A percentile compares a stretch with the other conserved stretches of the same genome.
Evolutionary conservation across 2,888 invertebrate species (phyloP).

Genomic region (Ligdia adustata): DNA sequence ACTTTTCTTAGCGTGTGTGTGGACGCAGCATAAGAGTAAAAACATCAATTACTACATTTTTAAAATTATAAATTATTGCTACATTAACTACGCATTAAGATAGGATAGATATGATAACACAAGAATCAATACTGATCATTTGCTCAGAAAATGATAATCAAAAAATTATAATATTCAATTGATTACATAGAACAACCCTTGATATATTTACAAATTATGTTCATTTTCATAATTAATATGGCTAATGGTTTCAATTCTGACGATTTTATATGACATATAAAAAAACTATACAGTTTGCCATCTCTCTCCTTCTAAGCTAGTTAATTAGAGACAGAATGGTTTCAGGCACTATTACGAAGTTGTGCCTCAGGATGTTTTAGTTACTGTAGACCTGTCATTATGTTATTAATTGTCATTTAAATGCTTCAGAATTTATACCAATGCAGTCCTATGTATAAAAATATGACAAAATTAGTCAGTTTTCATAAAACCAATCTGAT

Average conservation of each 20-base stretch:
- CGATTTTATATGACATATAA: no score
- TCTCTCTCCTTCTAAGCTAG: no score
- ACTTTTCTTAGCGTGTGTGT: no score
- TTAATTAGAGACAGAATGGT: no score
- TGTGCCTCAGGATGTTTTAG: no score
- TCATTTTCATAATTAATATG: conserved; percentile 54
- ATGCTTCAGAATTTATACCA: no score
- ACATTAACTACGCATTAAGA: conserved; percentile 37
- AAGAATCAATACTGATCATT: conserved; percentile 49
- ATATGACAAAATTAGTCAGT: conserved; percentile 41
- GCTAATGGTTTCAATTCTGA: no score
- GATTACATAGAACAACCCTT: conserved; percentile 38
- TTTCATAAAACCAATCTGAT: conserved; percentile 45
- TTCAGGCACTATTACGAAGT: no score
- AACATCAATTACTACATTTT: not conserved
- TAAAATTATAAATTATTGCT: conserved; percentile 30
- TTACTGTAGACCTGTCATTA: no score
- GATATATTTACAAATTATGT: conserved; percentile 68
- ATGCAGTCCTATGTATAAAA: conserved; percentile 54
- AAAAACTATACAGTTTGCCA: no score
- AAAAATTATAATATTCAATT: conserved; percentile 39
- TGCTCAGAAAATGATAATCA: conserved; percentile 41
- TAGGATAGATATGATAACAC: conserved; percentile 39
- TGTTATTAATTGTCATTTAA: no score
- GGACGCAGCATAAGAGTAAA: not conserved